Conservation (phyloP, 1,140 invertebrate species). For the Drosophila bipectinata region DNA sequence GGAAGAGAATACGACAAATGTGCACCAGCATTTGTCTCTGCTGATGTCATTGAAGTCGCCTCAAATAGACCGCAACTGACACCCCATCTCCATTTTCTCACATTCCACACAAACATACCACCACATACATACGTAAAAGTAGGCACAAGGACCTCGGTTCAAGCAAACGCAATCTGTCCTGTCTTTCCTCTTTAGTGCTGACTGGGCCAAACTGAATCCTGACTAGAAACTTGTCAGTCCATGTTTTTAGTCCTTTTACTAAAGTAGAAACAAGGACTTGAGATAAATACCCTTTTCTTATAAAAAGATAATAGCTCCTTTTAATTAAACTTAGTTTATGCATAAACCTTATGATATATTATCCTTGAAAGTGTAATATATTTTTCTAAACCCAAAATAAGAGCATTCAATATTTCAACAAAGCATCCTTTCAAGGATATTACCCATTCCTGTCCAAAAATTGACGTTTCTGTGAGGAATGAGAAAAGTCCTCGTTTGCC, state of each 20-base stretch:
- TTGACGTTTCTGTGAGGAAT: conserved; percentile 1
- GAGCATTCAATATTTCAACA: conserved; percentile 12
- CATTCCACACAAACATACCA: neutral
- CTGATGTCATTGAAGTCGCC: conserved; percentile 64
- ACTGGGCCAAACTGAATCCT: conserved; percentile 18
- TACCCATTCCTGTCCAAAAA: conserved; percentile 20
- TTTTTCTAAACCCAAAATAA: neutral
- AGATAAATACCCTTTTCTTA: conserved; percentile 1
- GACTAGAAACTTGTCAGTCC: conserved; percentile 15
- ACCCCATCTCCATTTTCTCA: conserved; percentile 6
- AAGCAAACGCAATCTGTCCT: conserved; percentile 8
- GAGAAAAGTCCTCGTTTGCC: conserved; percentile 5
- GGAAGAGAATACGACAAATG: conserved; percentile 18
- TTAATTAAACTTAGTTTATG: neutral
- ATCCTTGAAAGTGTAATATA: neutral
- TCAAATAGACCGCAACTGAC: conserved; percentile 66
- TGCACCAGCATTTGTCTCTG: conserved; percentile 37
- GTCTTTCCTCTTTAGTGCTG: conserved; percentile 35
- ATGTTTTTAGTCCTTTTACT: neutral
- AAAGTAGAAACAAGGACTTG: neutral
- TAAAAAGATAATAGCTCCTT: neutral
- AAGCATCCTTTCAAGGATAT: neutral
- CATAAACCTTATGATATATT: neutral
- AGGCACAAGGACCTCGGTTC: conserved; percentile 9
- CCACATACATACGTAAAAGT: neutral